phyloP scores from a whole-genome alignment of 2,113 vertebrate species.

The Pterocles orientalis region DNA sequence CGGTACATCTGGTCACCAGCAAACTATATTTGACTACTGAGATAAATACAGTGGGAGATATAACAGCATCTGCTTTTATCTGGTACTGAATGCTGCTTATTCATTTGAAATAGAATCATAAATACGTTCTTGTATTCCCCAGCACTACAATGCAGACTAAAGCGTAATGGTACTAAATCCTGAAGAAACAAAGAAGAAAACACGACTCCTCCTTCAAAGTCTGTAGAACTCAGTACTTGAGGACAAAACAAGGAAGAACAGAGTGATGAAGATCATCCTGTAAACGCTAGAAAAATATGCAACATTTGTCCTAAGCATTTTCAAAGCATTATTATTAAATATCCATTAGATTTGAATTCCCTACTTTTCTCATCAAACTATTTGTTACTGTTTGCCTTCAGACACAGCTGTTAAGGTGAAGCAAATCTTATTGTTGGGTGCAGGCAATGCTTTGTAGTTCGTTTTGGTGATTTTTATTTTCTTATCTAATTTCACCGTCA shows the following conservation, averaged over 20 bases:
- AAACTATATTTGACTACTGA: neutral
- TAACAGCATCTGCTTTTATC: neutral
- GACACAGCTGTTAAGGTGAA: neutral
- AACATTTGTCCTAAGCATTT: neutral
- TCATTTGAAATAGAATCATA: neutral
- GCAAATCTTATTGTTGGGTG: neutral
- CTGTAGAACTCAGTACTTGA: neutral
- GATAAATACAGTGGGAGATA: neutral
- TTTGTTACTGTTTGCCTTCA: neutral
- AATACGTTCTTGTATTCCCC: neutral
- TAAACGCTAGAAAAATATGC: neutral
- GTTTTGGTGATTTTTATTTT: neutral
- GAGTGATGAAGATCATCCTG: neutral
- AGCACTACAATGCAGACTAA: neutral
- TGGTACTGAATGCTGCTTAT: neutral
- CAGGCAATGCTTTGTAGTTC: accelerated
- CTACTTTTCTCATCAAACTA: neutral
- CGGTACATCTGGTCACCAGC: neutral
- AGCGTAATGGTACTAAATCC: neutral
- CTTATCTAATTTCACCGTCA: neutral
- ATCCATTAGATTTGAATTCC: neutral
- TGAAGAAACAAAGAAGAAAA: neutral
- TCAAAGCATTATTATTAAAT: neutral
- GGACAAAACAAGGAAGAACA: neutral
- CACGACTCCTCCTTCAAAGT: neutral